Evolutionary conservation across 2,797 vertebrate genomes (phyloP).

Genomic region (Vipera ursinii): DNA sequence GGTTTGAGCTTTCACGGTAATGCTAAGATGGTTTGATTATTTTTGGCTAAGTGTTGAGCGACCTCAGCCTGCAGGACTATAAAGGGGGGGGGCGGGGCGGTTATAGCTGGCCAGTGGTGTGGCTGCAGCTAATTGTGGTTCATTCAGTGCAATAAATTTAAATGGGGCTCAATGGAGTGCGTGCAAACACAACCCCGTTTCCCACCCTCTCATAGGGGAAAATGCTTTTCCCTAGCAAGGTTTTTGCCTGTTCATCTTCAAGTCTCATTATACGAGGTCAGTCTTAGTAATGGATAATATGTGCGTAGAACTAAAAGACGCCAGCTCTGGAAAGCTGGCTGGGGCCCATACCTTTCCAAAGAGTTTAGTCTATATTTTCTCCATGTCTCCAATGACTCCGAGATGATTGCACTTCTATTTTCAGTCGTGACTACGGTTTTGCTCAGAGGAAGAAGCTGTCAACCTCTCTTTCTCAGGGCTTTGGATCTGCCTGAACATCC

Average conservation of each 20-base stretch:
- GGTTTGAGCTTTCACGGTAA: background rate
- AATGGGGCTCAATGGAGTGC: background rate
- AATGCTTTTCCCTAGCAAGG: background rate
- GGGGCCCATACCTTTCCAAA: background rate
- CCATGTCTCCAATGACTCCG: background rate
- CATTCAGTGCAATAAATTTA: background rate
- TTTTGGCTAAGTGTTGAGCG: background rate
- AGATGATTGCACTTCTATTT: background rate
- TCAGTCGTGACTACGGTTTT: background rate
- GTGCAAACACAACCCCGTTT: background rate
- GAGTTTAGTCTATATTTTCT: background rate
- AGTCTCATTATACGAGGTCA: background rate
- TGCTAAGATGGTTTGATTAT: background rate
- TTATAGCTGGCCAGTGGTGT: background rate
- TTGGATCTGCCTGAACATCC: too few relatives aligned
- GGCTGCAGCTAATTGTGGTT: background rate
- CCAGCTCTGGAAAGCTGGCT: background rate
- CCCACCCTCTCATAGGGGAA: background rate
- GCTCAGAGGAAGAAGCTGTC: background rate
- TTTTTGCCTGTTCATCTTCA: background rate
- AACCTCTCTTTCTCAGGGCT: background rate
- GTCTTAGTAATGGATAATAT: background rate
- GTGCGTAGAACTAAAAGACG: background rate
- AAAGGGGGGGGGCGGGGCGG: background rate
- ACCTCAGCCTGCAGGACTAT: background rate